Evolutionary conservation across 2,888 invertebrate species (phyloP).

Genomic region (Papilio gigon): DNA sequence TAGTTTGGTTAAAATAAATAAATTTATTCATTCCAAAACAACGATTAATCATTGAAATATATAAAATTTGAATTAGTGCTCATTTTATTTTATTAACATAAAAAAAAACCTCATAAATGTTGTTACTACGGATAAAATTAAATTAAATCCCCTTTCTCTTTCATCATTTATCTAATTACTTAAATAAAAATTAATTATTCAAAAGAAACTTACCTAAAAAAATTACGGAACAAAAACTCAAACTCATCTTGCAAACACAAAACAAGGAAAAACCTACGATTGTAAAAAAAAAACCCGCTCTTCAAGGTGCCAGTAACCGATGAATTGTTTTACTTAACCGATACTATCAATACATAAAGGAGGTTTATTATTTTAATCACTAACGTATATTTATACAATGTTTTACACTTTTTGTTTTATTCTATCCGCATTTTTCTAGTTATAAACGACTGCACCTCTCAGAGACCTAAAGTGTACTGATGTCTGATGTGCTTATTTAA

Average conservation of each 20-base stretch:
- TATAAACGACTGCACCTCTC: conserved; percentile 19
- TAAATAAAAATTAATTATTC: conserved; percentile 23
- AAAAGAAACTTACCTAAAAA: conserved; percentile 69
- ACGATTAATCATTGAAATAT: neutral
- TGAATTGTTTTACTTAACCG: conserved; percentile 10
- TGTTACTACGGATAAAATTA: neutral
- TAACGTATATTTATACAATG: conserved; percentile 6
- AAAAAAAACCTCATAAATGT: neutral
- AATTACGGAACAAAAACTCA: conserved; percentile 59
- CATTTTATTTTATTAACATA: too few species aligned
- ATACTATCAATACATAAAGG: conserved; percentile 20
- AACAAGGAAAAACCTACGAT: conserved; percentile 63
- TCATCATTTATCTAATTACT: neutral
- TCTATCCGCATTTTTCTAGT: conserved; percentile 6
- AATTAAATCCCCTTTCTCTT: neutral
- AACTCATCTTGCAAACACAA: conserved; percentile 61
- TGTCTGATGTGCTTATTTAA: conserved; percentile 30
- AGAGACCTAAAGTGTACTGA: conserved; percentile 27
- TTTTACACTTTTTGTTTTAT: conserved; percentile 18
- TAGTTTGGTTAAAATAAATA: neutral
- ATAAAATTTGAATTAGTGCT: neutral
- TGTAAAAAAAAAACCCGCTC: conserved; percentile 52
- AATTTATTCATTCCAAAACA: too few species aligned
- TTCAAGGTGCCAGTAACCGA: conserved; percentile 55
- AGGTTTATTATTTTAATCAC: conserved; percentile 24